Conservation (phyloP, 2,113 vertebrate genomes). For the Vimba vimba region DNA sequence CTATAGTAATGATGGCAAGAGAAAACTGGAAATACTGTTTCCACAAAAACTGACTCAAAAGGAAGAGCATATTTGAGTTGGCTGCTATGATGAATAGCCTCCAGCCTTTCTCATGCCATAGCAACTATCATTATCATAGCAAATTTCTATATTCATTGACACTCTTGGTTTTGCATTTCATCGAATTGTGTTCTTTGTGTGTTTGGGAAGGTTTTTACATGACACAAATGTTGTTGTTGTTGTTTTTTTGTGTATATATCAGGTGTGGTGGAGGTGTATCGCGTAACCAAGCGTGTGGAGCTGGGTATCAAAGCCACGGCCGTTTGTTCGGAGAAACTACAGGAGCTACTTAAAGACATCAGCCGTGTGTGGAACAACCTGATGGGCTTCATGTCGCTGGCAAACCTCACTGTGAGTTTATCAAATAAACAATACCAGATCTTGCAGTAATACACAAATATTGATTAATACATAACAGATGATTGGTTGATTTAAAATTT, state of each 20-base stretch:
- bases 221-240: background rate
- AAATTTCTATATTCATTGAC: background rate
- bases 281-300: slow-evolving; percentile 92
- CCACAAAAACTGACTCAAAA: background rate
- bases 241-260: slow-evolving; percentile 16
- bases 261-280: slow-evolving; percentile 97
- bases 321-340: slow-evolving; percentile 95
- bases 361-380: slow-evolving; percentile 97
- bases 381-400: slow-evolving; percentile 96
- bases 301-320: slow-evolving; percentile 96
- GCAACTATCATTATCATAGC: background rate
- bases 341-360: slow-evolving; percentile 93
- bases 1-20: background rate
- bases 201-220: background rate
- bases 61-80: background rate
- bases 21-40: background rate
- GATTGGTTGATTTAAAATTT: background rate
- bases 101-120: background rate
- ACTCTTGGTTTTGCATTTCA: background rate
- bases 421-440: background rate
- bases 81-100: background rate
- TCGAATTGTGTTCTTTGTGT: background rate
- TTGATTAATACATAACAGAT: background rate
- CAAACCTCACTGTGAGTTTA: slow-evolving; percentile 86
- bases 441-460: background rate